phyloP scores from a whole-genome alignment of 2,888 invertebrate species.

The Himalopsyche tibetana region DNA sequence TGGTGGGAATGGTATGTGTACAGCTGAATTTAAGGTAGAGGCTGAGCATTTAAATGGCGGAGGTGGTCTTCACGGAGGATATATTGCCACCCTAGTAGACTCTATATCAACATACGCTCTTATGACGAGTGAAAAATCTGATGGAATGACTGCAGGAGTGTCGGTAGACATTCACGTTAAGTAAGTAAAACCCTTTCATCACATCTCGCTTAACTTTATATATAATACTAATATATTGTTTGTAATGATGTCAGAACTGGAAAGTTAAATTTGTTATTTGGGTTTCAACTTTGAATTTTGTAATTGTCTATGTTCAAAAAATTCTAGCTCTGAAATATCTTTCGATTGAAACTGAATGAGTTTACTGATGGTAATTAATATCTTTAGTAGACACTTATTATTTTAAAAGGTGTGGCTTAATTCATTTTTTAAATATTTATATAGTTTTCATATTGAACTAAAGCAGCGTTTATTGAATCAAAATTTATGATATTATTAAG shows the following conservation, averaged over 20 bases:
- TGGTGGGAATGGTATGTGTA: constrained; percentile 84
- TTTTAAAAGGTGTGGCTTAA: too few species aligned
- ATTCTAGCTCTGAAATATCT: neutral
- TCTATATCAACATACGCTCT: constrained; percentile 87
- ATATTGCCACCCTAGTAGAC: constrained; percentile 86
- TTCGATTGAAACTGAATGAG: neutral
- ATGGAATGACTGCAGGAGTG: constrained; percentile 81
- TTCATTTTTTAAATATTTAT: too few species aligned
- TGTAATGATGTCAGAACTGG: too few species aligned
- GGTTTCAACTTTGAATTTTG: too few species aligned
- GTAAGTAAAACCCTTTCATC: constrained; percentile 73
- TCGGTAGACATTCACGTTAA: constrained; percentile 89
- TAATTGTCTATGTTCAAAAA: neutral
- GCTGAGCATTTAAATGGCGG: constrained; percentile 85
- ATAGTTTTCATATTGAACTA: too few species aligned
- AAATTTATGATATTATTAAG: too few species aligned
- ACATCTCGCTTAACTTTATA: too few species aligned
- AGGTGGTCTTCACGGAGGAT: constrained; percentile 90
- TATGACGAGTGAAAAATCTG: constrained; percentile 76
- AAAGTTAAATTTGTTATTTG: too few species aligned
- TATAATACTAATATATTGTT: too few species aligned
- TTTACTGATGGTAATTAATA: too few species aligned
- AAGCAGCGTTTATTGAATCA: too few species aligned
- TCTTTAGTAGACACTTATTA: too few species aligned
- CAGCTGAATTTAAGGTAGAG: constrained; percentile 85